Base-by-base conservation (phyloP, 2,797 vertebrate genomes). In the Sebastes kiyomatsui region DNA sequence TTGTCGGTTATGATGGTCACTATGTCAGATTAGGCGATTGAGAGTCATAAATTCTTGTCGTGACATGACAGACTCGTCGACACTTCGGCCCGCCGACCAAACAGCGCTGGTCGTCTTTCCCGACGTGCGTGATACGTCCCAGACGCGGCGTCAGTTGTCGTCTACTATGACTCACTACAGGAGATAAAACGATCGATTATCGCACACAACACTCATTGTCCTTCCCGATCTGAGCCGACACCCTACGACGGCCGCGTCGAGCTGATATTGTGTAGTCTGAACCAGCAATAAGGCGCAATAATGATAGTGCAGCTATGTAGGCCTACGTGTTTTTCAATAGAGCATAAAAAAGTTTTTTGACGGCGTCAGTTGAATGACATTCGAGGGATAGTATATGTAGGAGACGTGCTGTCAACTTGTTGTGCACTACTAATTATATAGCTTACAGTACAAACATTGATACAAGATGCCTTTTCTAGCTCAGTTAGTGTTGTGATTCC, bases 191-290 rank as follows among this genome's bases (percentile, higher is more conserved):
- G 7, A 52, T 20, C 46, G 18, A n/a, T n/a, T 52, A 52, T n/a
- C 46, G 46, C 18, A 52, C 18, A 52, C 46, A 52, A 52, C 46
- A 52, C 46, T 49, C 46, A 49, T 20, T 49, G 46, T 20, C 1
- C 7, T 49, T 49, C 46, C 46, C 18, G 46, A 49, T 49, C 16
- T 49, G 46, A 49, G 46, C 46, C 46, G 46, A 49, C 3, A 0
- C 46, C 0, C 7, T 49, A 1, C 46, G 46, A 20, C 18, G 0
- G 46, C 46, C 7, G 46, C 0, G 16, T 49, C 46, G 46, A 20
- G 46, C 46, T 49, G 18, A 49, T 49, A 49, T 49, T 49, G 46
- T 20, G 46, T 9, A 49, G 46, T 49, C 46, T 49, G 46, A 20
- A 49, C 46, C 46, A 49, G 46, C 46, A 18, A 49, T 49, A 49